A percentile compares a stretch with the other conserved stretches of the same genome.
Conservation (phyloP, 2,888 invertebrate genomes). For the Argyresthia goedartella region DNA sequence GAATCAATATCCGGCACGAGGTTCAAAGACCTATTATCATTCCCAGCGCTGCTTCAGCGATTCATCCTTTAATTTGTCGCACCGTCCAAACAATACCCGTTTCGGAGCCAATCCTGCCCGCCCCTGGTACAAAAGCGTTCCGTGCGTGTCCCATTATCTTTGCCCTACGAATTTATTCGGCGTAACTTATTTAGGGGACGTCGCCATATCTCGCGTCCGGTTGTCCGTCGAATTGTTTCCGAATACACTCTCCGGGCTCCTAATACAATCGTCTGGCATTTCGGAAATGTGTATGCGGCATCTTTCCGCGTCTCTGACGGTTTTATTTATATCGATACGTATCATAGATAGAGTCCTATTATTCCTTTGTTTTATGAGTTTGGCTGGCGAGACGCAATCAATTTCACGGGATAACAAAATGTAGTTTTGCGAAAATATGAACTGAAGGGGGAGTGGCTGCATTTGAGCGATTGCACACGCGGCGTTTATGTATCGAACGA, state of each 20-base stretch:
- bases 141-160: constrained; percentile 1
- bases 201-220: not conserved
- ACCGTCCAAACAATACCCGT: not conserved
- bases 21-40: not conserved
- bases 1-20: not conserved
- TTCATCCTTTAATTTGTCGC: constrained; percentile 1
- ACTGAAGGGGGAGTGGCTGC: too few species aligned
- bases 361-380: not conserved
- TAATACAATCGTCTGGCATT: not conserved
- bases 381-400: not conserved
- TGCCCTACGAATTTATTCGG: not conserved
- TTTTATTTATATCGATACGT: not conserved
- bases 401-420: not conserved
- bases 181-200: not conserved
- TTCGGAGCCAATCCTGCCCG: not conserved
- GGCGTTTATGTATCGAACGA: not conserved
- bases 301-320: not conserved
- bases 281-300: not conserved
- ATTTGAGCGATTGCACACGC: too few species aligned
- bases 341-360: not conserved
- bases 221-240: not conserved
- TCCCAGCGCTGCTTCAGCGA: not conserved
- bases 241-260: not conserved
- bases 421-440: too few species aligned
- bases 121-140: not conserved